phyloP scores from a whole-genome alignment of 2,113 vertebrate species.

The Pithys albifrons region DNA sequence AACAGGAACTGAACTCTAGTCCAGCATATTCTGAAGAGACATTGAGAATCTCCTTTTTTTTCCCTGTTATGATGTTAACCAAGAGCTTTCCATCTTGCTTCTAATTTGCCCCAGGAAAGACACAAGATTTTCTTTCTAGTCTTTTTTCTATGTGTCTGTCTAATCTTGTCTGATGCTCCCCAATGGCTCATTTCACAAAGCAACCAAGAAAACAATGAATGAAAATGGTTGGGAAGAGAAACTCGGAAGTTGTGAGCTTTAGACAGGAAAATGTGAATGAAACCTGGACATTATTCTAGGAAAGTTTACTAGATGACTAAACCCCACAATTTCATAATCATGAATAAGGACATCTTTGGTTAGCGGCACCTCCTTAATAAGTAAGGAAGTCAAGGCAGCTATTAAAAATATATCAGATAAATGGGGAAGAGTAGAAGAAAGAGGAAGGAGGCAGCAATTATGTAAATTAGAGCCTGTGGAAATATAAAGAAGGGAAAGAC shows the following conservation, averaged over 20 bases:
- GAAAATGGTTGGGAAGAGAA: background rate
- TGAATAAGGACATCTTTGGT: background rate
- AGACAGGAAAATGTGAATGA: background rate
- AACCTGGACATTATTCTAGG: background rate
- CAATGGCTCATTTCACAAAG: background rate
- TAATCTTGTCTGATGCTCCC: background rate
- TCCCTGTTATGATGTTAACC: background rate
- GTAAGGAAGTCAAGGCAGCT: background rate
- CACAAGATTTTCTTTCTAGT: background rate
- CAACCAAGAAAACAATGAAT: background rate
- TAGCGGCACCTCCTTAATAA: background rate
- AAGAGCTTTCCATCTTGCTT: background rate
- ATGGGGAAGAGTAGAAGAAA: background rate
- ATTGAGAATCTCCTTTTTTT: background rate
- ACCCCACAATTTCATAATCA: background rate
- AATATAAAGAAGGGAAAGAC: background rate
- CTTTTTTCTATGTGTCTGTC: background rate
- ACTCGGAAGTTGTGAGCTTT: background rate
- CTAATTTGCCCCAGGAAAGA: background rate
- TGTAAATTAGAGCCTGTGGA: background rate
- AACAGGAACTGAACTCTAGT: background rate
- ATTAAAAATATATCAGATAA: constrained; percentile 6
- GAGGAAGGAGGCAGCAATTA: background rate
- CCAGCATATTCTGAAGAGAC: background rate
- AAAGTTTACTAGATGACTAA: background rate